Conservation (phyloP, 2,888 invertebrate species). For the Watsonalla cultraria region DNA sequence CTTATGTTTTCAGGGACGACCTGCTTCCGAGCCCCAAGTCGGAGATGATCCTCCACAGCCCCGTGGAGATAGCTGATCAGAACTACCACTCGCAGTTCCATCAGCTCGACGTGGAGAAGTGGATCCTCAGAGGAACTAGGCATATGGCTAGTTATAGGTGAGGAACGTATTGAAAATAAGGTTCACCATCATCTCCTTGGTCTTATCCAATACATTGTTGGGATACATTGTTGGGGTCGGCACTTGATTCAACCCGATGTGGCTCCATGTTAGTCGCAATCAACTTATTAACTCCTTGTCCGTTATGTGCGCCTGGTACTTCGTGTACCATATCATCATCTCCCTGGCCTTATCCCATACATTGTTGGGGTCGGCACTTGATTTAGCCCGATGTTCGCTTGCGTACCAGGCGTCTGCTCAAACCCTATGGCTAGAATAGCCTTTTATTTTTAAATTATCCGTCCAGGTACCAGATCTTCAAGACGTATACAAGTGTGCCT, state of each 20-base stretch:
- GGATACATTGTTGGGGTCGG: too few relatives aligned
- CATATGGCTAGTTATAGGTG: constrained; percentile 66
- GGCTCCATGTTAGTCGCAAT: too few relatives aligned
- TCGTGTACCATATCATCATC: too few relatives aligned
- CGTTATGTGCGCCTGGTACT: too few relatives aligned
- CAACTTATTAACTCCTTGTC: too few relatives aligned
- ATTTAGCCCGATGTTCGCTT: too few relatives aligned
- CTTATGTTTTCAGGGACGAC: constrained; percentile 47
- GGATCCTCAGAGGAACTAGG: constrained; percentile 57
- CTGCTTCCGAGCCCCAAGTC: constrained; percentile 54
- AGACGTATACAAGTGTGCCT: constrained; percentile 51
- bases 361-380: too few relatives aligned
- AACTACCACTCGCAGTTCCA: constrained; percentile 61
- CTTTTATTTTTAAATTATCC: not conserved
- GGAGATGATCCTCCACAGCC: constrained; percentile 57
- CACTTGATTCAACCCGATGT: too few relatives aligned
- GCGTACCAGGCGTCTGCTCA: too few relatives aligned
- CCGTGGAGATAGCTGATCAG: constrained; percentile 57
- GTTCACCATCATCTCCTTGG: too few relatives aligned
- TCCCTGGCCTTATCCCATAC: too few relatives aligned
- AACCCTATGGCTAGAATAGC: not conserved
- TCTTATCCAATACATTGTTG: too few relatives aligned
- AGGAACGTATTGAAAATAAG: not conserved
- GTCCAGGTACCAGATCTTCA: constrained; percentile 59
- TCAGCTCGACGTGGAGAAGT: constrained; percentile 51